A percentile compares a stretch with the other conserved stretches of the same genome.
phyloP scores from a whole-genome alignment of 2,888 invertebrate genomes.

The Caenorhabditis sp. region DNA sequence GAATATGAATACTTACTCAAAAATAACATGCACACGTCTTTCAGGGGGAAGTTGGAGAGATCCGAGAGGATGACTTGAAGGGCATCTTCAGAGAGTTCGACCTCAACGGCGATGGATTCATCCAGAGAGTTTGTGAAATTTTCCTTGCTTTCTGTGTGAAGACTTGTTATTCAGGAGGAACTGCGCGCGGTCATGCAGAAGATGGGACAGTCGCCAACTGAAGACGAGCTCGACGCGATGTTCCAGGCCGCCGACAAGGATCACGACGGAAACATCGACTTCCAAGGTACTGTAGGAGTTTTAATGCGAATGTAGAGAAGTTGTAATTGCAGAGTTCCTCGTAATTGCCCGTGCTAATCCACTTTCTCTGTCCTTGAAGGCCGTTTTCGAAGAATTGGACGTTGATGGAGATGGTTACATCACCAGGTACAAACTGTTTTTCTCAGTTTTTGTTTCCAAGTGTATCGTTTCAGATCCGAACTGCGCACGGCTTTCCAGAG shows the following conservation, averaged over 20 bases:
- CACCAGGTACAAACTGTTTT: conserved; percentile 65
- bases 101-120: conserved; percentile 78
- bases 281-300: conserved; percentile 65
- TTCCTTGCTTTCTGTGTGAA: background rate
- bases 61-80: conserved; percentile 76
- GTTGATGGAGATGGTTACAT: conserved; percentile 79
- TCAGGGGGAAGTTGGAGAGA: conserved; percentile 72
- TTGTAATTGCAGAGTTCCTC: conserved; percentile 71
- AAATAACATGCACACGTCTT: conserved; percentile 23
- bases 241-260: conserved; percentile 78
- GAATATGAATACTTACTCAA: conserved; percentile 39
- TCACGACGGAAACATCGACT: conserved; percentile 78
- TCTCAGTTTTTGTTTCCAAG: background rate
- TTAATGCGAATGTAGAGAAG: background rate
- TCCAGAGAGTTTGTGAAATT: conserved; percentile 67
- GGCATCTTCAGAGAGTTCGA: conserved; percentile 78
- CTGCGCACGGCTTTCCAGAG: conserved; percentile 79
- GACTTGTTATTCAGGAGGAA: conserved; percentile 69
- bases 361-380: conserved; percentile 76
- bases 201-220: conserved; percentile 79
- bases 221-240: conserved; percentile 78
- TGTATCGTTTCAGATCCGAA: conserved; percentile 75
- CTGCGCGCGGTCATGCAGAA: conserved; percentile 78
- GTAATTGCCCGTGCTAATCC: conserved; percentile 78
- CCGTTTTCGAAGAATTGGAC: conserved; percentile 78